These are phyloP conservation scores for Silvanus unidentatus DNA, from an alignment of 2,888 invertebrate genomes.

Conservation along the genomic window DNA sequence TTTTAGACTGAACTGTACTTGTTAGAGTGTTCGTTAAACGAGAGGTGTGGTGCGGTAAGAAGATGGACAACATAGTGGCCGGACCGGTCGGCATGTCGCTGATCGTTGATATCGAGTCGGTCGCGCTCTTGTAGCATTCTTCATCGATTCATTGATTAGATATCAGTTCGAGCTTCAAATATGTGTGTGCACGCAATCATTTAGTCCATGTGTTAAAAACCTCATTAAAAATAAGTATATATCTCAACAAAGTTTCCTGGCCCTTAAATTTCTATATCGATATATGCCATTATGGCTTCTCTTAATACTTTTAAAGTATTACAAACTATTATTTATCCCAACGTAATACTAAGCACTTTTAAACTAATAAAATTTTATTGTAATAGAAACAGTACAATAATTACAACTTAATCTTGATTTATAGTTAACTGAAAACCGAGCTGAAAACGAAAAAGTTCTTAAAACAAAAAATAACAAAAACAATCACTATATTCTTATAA, in stretches of 20 bases:
- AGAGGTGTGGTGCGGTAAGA: constrained; percentile 21
- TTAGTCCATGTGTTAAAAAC: constrained; percentile 34
- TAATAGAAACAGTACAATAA: too few relatives aligned
- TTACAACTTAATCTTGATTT: too few relatives aligned
- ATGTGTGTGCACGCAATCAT: constrained; percentile 35
- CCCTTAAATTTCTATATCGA: not conserved
- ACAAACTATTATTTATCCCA: too few relatives aligned
- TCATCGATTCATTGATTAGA: constrained; percentile 47
- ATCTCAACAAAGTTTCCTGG: constrained; percentile 13
- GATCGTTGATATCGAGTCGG: constrained; percentile 39
- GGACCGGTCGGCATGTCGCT: constrained; percentile 36
- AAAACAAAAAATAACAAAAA: too few relatives aligned
- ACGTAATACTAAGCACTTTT: too few relatives aligned
- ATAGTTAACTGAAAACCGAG: too few relatives aligned
- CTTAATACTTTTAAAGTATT: too few relatives aligned
- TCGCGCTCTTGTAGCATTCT: constrained; percentile 36
- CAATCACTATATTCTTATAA: too few relatives aligned
- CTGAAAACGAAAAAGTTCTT: too few relatives aligned
- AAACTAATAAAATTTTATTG: too few relatives aligned
- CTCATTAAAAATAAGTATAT: constrained; percentile 33
- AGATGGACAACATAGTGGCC: constrained; percentile 27
- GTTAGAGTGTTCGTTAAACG: constrained; percentile 5
- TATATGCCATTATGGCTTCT: too few relatives aligned
- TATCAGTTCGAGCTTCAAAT: constrained; percentile 38
- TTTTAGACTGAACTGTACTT: not conserved